These are phyloP conservation scores for Hypomecis punctinalis DNA, from an alignment of 2,888 invertebrate genomes.

Conservation along the genomic window DNA sequence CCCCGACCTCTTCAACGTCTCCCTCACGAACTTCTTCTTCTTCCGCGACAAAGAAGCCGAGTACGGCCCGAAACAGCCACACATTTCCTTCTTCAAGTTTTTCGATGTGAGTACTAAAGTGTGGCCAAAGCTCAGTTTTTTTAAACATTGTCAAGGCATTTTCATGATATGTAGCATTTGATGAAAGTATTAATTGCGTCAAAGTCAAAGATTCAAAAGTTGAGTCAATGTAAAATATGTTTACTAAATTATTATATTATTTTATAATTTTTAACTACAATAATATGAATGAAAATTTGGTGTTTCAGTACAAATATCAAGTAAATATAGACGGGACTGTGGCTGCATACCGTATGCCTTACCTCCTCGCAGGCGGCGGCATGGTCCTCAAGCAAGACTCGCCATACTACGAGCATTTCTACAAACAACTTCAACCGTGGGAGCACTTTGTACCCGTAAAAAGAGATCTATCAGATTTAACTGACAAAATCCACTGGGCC, in stretches of 20 bases:
- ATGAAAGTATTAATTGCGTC: no score
- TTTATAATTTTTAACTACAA: no score
- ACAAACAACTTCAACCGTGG: slow-evolving; percentile 89
- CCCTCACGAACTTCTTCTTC: slow-evolving; percentile 98
- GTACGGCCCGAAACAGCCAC: slow-evolving; percentile 94
- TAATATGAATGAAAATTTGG: no score
- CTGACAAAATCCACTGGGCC: slow-evolving; percentile 92
- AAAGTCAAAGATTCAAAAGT: no score
- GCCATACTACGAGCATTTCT: slow-evolving; percentile 97
- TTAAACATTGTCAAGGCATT: no score
- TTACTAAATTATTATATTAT: no score
- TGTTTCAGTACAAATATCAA: slow-evolving; percentile 96
- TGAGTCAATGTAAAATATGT: no score
- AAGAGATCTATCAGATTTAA: slow-evolving; percentile 91
- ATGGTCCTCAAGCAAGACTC: slow-evolving; percentile 97
- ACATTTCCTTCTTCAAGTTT: slow-evolving; percentile 96
- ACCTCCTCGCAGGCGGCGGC: slow-evolving; percentile 94
- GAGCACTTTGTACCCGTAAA: slow-evolving; percentile 94
- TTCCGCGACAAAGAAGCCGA: slow-evolving; percentile 92
- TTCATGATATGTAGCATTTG: no score
- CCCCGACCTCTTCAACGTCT: slow-evolving; percentile 94
- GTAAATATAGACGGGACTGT: slow-evolving; percentile 98
- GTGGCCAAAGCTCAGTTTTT: slow-evolving; percentile 1
- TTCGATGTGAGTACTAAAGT: slow-evolving; percentile 90
- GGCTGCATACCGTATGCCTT: slow-evolving; percentile 97